Base-by-base conservation (phyloP, 2,113 vertebrate species). In the Chaenogobius annularis region DNA sequence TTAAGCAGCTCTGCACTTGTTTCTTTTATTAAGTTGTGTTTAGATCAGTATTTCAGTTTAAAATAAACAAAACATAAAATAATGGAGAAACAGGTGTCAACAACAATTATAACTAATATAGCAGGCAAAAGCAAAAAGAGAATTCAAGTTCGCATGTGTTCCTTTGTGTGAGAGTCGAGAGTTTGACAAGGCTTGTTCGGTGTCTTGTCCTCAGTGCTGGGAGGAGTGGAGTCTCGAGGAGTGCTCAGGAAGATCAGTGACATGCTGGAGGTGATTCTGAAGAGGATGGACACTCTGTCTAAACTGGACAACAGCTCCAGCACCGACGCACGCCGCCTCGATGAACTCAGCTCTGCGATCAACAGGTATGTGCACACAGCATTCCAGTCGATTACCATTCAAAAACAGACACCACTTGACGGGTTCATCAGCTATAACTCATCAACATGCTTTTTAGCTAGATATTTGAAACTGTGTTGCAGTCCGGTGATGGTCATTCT, bases 251-350 rank as follows among this genome's bases (percentile, higher is more conserved):
- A 95, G 88, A 98, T 99, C 95, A 98, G 94, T 5, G 97, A 98
- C 89, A 96, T 98, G 94, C 84, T 99, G 93, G 98, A 98, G 92
- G 90, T 97, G 88, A 95, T 98, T 93, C 93, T 95, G 83, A 98
- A 95, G 88, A 94, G 95, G 82, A 94, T 98, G 93, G 97, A 99
- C 86, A 83, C 91, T 37, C 92, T 99, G 86, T 95, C 96, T 78
- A 94, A 95, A 78, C 93, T 98, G 78, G 95, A 95, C 93, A 98
- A 98, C 75, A 81, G 75, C 77, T 87, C 87, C 64, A 78, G 77
- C 87, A 95, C 94, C 0, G 96, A 96, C 52, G 92, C 91, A 47
- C 94, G 91, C 68, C 95, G 91, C 73, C 91, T 94, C 68, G 92
- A 95, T 0, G 94, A 95, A 59, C 85, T 92, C 0, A 95, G 89